Evolutionary conservation across 2,797 vertebrate species (phyloP), one percentile per base, ranked within the genome.

Genomic region (Neostethus bicornis): DNA sequence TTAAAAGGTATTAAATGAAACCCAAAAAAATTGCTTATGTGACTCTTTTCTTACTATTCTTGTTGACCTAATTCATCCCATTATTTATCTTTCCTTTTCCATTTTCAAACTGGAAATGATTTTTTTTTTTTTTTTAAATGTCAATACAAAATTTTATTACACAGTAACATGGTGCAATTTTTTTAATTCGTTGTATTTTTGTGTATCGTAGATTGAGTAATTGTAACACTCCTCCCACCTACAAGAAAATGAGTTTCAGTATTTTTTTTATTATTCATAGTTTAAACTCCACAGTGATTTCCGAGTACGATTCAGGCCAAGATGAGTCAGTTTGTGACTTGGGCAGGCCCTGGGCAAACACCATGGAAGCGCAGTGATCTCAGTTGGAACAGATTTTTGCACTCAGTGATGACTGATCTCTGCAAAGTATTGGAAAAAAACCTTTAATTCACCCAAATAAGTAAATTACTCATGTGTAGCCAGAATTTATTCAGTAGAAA

Each of bases 271-370:
- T n/a, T n/a, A n/a, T 68, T 68, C 46, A 50, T 47, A 0, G 31
- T 61, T 54, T 25, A 5, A 51, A 51, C 67, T 43, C 65, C 42
- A 49, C 45, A 75, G 70, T 60, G 73, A 70, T 79, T 73, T 79
- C 61, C 73, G 62, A 12, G 61, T 71, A 45, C 73, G 80, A 76
- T 25, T 64, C 54, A 41, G 49, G 70, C 73, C 73, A 78, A 62
- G 60, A 75, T 81, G 79, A 81, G 76, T 80, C 80, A 78, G 57
- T 61, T 12, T 50, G 68, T 77, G 58, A 55, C 64, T 63, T 51
- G 62, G 63, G 49, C 34, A 55, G 62, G 49, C 62, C 56, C 81
- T 71, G 70, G 79, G 80, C 43, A 49, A 63, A 77, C 51, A 55
- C 73, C 79, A 66, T 5, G 11, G 56, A 69, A n/a, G 28, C 58